Percentiles rank a stretch among this genome's conserved stretches.
Evolutionary conservation across 2,113 vertebrate species (phyloP).

Genomic region (Phalacrocorax brasilianus): DNA sequence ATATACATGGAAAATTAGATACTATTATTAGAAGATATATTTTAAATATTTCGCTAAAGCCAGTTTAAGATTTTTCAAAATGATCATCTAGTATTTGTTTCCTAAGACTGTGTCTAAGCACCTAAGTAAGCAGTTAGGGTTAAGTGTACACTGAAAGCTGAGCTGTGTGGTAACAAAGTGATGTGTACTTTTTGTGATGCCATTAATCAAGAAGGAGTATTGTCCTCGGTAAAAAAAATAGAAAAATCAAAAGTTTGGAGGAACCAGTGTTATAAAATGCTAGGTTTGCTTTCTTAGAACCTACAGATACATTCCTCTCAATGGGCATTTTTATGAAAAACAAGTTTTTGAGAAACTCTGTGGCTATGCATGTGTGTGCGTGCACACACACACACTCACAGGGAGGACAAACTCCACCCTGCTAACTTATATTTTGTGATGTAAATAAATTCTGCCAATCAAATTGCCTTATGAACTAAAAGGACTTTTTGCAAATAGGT

Average conservation of each 20-base stretch:
- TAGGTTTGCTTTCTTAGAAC: background rate
- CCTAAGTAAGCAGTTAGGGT: background rate
- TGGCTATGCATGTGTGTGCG: rapidly evolving
- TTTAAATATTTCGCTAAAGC: background rate
- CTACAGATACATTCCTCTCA: background rate
- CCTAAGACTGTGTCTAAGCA: background rate
- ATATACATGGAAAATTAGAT: background rate
- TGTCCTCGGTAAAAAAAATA: rapidly evolving
- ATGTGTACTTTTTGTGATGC: background rate
- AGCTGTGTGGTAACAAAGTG: background rate
- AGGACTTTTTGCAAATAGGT: background rate
- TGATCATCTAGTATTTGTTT: background rate
- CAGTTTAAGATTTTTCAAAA: background rate
- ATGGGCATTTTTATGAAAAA: background rate
- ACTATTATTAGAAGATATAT: background rate
- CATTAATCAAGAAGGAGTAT: background rate
- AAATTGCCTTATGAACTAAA: background rate
- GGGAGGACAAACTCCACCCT: background rate
- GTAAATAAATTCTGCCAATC: background rate
- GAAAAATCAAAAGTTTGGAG: background rate
- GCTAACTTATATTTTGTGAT: background rate
- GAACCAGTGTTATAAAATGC: background rate
- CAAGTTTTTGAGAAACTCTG: background rate
- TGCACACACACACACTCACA: rapidly evolving
- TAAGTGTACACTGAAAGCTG: background rate